phyloP scores from a whole-genome alignment of 2,113 vertebrate genomes.

The Oriolus oriolus region DNA sequence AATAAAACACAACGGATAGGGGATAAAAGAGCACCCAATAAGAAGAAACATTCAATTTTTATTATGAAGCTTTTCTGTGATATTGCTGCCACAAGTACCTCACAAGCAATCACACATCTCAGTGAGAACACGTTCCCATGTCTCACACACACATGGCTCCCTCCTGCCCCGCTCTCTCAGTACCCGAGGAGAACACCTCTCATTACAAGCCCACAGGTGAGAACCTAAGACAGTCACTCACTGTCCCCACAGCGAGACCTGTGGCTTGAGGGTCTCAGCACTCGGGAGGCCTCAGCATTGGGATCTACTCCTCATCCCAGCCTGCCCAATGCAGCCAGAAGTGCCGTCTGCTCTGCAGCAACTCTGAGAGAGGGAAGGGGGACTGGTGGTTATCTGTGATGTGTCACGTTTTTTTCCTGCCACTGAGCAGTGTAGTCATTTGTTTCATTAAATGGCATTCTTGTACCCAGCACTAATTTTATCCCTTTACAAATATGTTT shows the following conservation, averaged over 20 bases:
- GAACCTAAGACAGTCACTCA: neutral
- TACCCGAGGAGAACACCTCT: neutral
- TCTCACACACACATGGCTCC: neutral
- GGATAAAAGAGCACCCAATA: neutral
- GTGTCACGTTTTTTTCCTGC: neutral
- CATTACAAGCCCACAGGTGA: neutral
- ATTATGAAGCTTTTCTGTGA: neutral
- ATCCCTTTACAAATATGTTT: slow-evolving; percentile 34
- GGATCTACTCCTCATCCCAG: neutral
- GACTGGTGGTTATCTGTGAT: neutral
- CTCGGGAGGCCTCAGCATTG: fast-evolving
- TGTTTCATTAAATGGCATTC: slow-evolving; percentile 3
- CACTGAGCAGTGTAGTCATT: neutral
- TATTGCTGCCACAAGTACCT: neutral
- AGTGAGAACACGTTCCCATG: neutral
- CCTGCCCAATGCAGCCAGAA: neutral
- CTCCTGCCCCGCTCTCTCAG: fast-evolving
- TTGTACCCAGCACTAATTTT: slow-evolving; percentile 13
- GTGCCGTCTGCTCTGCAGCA: neutral
- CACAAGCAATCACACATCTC: neutral
- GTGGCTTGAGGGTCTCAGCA: neutral
- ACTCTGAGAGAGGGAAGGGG: neutral
- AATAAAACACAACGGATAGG: neutral
- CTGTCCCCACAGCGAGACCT: neutral
- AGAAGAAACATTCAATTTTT: neutral